phyloP scores from a whole-genome alignment of 2,888 invertebrate genomes.

The Drosophila kanekoi region DNA sequence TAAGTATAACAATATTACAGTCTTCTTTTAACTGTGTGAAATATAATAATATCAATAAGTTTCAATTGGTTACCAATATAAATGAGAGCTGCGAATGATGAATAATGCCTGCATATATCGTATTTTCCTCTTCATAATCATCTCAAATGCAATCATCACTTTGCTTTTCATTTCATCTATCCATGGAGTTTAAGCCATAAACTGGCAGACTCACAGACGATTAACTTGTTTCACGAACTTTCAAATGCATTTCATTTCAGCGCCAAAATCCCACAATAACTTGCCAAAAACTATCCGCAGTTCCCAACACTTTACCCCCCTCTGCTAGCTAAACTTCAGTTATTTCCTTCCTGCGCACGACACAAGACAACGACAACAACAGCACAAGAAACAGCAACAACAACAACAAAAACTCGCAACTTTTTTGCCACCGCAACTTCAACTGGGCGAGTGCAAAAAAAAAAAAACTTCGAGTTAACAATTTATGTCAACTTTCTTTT shows the following conservation, averaged over 20 bases:
- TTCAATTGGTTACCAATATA: too few species aligned
- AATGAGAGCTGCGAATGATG: too few species aligned
- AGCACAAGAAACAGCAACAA: constrained; percentile 18
- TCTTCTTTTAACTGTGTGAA: too few species aligned
- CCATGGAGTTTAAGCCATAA: constrained; percentile 35
- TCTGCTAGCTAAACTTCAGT: constrained; percentile 15
- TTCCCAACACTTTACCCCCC: not conserved
- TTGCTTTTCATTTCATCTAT: constrained; percentile 38
- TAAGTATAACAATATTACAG: not conserved
- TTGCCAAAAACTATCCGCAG: constrained; percentile 53
- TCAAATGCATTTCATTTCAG: constrained; percentile 68
- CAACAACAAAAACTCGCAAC: constrained; percentile 37
- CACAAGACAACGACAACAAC: constrained; percentile 31
- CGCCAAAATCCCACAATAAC: constrained; percentile 56
- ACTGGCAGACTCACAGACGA: constrained; percentile 51
- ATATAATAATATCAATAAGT: not conserved
- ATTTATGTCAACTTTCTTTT: constrained; percentile 81
- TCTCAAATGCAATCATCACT: constrained; percentile 32
- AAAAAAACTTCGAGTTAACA: constrained; percentile 52
- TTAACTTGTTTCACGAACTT: constrained; percentile 76
- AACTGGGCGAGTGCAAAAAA: constrained; percentile 40
- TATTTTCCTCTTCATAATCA: constrained; percentile 13
- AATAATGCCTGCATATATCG: not conserved
- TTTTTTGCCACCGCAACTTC: constrained; percentile 63
- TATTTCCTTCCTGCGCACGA: constrained; percentile 72